Evolutionary conservation across 2,113 vertebrate genomes (phyloP).

Genomic region (Corythaixoides concolor): DNA sequence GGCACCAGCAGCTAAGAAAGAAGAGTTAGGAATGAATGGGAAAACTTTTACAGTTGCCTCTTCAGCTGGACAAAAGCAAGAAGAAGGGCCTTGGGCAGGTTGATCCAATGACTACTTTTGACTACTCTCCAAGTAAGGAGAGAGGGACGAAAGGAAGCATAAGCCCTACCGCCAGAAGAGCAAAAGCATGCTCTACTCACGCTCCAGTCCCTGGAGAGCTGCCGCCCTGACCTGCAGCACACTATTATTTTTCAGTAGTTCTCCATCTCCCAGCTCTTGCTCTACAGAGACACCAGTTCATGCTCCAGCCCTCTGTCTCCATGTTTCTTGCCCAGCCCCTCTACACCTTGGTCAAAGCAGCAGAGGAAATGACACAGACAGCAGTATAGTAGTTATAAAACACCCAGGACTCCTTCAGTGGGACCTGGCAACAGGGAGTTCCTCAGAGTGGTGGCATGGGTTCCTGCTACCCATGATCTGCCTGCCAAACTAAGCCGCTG

Average conservation of each 20-base stretch:
- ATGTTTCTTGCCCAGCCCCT: neutral
- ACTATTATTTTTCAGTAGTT: neutral
- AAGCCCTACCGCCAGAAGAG: neutral
- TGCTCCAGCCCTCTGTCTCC: neutral
- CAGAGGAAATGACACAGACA: fast-evolving
- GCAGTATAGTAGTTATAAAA: neutral
- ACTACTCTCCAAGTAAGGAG: neutral
- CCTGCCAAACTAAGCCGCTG: neutral
- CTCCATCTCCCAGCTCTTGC: neutral
- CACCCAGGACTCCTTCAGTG: neutral
- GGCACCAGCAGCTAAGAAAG: neutral
- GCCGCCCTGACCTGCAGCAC: neutral
- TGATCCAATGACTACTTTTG: neutral
- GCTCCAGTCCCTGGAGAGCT: neutral
- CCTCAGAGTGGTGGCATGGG: neutral
- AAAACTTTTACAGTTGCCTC: neutral
- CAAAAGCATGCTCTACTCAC: neutral
- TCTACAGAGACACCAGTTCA: neutral
- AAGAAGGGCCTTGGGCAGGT: neutral
- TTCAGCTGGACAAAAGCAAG: neutral
- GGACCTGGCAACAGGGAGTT: neutral
- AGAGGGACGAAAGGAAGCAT: neutral
- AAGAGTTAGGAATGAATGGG: neutral
- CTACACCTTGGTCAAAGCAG: neutral
- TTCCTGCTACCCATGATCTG: neutral